Conservation (phyloP, 2,797 vertebrate genomes). For the Acropternis orthonyx region DNA sequence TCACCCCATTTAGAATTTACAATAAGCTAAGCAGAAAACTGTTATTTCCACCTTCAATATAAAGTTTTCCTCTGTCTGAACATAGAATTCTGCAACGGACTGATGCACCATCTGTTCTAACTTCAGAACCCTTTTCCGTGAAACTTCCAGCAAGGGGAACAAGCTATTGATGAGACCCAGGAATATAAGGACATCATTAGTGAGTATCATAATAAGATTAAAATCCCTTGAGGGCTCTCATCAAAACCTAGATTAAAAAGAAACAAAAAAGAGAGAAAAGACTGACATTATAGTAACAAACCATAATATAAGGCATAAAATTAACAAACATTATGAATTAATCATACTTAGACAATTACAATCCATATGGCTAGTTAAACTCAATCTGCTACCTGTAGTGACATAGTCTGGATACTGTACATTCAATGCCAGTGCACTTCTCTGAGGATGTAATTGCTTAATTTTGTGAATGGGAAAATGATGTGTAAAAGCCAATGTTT, state of each 20-base stretch:
- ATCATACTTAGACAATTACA: conserved; percentile 93
- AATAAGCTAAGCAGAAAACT: conserved; percentile 82
- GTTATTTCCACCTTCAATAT: conserved; percentile 86
- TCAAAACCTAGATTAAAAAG: conserved; percentile 76
- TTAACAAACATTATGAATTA: conserved; percentile 95
- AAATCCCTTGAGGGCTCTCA: conserved; percentile 85
- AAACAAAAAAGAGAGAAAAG: conserved; percentile 61
- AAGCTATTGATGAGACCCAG: conserved; percentile 82
- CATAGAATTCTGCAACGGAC: conserved; percentile 79
- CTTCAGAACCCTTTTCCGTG: conserved; percentile 76
- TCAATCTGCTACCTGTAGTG: conserved; percentile 90
- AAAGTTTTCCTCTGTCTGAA: conserved; percentile 89
- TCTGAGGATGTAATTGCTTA: conserved; percentile 67
- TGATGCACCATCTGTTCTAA: conserved; percentile 84
- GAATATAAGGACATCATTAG: conserved; percentile 83
- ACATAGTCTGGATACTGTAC: conserved; percentile 64
- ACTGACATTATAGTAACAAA: conserved; percentile 84
- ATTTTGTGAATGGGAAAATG: conserved; percentile 75
- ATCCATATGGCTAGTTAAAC: conserved; percentile 99
- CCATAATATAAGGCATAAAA: conserved; percentile 95
- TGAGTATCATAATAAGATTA: conserved; percentile 85
- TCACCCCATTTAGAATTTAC: conserved; percentile 79
- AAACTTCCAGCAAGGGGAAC: conserved; percentile 84
- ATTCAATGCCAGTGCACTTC: conserved; percentile 34
- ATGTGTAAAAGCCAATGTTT: conserved; percentile 58